phyloP scores from a whole-genome alignment of 2,888 invertebrate genomes.

The Phlogophora meticulosa region DNA sequence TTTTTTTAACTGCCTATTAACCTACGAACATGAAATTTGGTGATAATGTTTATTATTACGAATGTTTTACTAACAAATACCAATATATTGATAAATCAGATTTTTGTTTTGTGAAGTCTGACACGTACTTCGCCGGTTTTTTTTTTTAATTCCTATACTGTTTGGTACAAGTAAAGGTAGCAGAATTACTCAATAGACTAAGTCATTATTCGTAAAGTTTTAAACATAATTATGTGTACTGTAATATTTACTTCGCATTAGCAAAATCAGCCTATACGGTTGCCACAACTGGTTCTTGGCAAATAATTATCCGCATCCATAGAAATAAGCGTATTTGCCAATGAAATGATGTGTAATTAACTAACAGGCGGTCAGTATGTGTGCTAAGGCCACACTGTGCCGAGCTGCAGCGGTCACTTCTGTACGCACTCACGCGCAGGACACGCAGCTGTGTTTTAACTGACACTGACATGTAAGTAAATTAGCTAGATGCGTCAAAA shows the following conservation, averaged over 20 bases:
- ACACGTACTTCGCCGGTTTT: too few relatives aligned
- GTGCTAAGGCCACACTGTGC: conserved; percentile 58
- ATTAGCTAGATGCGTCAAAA: conserved; percentile 35
- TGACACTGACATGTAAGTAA: conserved; percentile 27
- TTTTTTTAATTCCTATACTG: neutral
- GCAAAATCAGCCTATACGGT: too few relatives aligned
- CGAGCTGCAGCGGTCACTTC: conserved; percentile 22
- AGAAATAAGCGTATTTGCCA: conserved; percentile 35
- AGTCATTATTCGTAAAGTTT: neutral
- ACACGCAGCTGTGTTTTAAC: conserved; percentile 46
- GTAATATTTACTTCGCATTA: neutral
- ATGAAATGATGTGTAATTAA: conserved; percentile 44
- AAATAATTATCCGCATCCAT: conserved; percentile 15
- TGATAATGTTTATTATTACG: too few relatives aligned
- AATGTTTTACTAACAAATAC: too few relatives aligned
- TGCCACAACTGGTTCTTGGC: neutral
- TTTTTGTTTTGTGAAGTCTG: too few relatives aligned
- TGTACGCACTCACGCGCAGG: conserved; percentile 42
- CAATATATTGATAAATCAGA: too few relatives aligned
- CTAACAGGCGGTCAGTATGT: conserved; percentile 58
- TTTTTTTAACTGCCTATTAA: too few relatives aligned
- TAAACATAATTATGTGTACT: conserved; percentile 4
- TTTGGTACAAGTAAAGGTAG: neutral
- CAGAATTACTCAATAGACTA: neutral
- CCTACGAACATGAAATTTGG: too few relatives aligned